Evolutionary conservation across 2,888 invertebrate genomes (phyloP).

Genomic region (Orchesella flavescens): DNA sequence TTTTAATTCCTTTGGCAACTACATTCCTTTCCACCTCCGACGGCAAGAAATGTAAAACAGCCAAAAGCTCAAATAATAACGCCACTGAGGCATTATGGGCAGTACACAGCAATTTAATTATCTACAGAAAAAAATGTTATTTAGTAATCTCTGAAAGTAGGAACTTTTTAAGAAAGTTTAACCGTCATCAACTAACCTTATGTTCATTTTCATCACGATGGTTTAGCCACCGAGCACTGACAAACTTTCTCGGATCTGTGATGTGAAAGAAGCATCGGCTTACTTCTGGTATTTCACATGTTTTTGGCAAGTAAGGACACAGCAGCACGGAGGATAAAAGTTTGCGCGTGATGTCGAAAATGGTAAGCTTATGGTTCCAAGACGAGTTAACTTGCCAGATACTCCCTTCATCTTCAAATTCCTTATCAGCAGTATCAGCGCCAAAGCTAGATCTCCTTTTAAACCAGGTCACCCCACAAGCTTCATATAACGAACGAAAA

Average conservation of each 20-base stretch:
- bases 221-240: conserved; percentile 64
- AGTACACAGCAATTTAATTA: conserved; percentile 63
- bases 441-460: conserved; percentile 27
- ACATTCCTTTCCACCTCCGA: conserved; percentile 63
- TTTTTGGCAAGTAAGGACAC: conserved; percentile 46
- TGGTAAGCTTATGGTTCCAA: conserved; percentile 43
- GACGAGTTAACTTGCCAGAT: conserved; percentile 41
- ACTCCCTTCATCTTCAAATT: conserved; percentile 23
- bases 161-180: too few relatives aligned
- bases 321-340: conserved; percentile 32
- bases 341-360: conserved; percentile 49
- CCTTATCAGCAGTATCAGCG: not conserved
- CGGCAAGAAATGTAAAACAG: conserved; percentile 67
- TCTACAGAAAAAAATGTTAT: conserved; percentile 48
- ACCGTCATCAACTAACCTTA: conserved; percentile 18
- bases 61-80: conserved; percentile 70
- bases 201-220: conserved; percentile 49
- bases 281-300: conserved; percentile 19
- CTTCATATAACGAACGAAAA: conserved; percentile 68
- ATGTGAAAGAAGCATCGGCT: conserved; percentile 40
- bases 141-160: too few relatives aligned
- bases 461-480: conserved; percentile 67
- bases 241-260: conserved; percentile 65
- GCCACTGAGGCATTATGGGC: conserved; percentile 68
- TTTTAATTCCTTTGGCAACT: conserved; percentile 61